Evolutionary conservation across 2,113 vertebrate genomes (phyloP), one percentile per base, ranked within the genome.

Genomic region (Corythaeola cristata): DNA sequence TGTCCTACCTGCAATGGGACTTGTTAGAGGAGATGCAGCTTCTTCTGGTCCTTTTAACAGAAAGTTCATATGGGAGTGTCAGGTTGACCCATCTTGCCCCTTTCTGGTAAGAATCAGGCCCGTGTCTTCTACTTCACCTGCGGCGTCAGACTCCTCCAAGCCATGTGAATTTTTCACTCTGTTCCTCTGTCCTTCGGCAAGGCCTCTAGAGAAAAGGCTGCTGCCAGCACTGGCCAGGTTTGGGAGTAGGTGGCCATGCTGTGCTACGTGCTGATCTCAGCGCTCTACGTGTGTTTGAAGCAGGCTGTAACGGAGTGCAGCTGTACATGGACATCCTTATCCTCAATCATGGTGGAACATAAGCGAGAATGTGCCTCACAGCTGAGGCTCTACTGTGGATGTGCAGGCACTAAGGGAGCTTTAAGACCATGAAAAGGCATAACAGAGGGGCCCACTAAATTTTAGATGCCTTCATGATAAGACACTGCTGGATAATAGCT

Each of bases 61-160:
- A 44, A 68, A 89, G 15, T 16, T 80, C 35, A 50, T 11, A n/a
- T 0, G 0, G 37, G 17, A 69, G 17, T 4, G 1, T 5, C 27
- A 19, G 18, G 12, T 9, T 80, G 35, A 89, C 12, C 33, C 28
- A 27, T n/a, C 18, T 69, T 71, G 15, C 18, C 20, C 37, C 26
- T 53, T 64, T 63, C 75, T 69, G 9, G 18, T 47, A 71, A 76
- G 59, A 47, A 53, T 35, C 33, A 64, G 47, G 26, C 22, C 26
- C 4, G 2, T 19, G 44, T 56, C 79, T 88, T 62, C 83, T 64
- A 39, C 27, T 5, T 56, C 39, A 80, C 33, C n/a, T 66, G 24
- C 19, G 62, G 37, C 69, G 14, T 60, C 19, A 69, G 45, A 53
- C 13, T 84, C 15, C 45, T 69, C 11, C 35, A 74, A 24, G 13